phyloP scores from a whole-genome alignment of 1,140 invertebrate species.

The Daktulosphaira vitifoliae region DNA sequence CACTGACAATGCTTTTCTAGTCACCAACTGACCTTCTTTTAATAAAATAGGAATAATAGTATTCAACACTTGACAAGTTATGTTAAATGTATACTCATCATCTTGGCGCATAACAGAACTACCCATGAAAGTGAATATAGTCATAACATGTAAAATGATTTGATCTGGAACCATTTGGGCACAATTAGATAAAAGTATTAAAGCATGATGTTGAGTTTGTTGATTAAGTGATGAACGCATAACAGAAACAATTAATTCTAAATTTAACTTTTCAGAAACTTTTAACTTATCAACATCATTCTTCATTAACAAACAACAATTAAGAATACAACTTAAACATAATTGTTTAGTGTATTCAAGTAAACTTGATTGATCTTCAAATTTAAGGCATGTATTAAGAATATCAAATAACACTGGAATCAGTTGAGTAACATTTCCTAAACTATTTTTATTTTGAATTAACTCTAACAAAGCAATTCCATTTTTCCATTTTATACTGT shows the following conservation, averaged over 20 bases:
- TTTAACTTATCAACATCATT: conserved; percentile 44
- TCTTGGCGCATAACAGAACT: conserved; percentile 82
- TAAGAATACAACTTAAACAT: conserved; percentile 65
- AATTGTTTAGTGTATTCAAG: conserved; percentile 85
- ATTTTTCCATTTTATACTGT: conserved; percentile 61
- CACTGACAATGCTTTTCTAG: conserved; percentile 52
- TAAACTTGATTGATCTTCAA: conserved; percentile 66
- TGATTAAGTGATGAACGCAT: conserved; percentile 83
- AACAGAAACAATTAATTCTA: conserved; percentile 77
- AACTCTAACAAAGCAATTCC: conserved; percentile 72
- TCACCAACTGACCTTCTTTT: conserved; percentile 49
- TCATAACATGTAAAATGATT: conserved; percentile 84
- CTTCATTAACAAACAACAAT: conserved; percentile 51
- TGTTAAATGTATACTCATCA: conserved; percentile 87
- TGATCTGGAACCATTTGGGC: conserved; percentile 68
- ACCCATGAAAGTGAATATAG: conserved; percentile 93
- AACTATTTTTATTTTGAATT: conserved; percentile 71
- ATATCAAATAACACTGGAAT: conserved; percentile 69
- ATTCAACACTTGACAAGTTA: conserved; percentile 82
- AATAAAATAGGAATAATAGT: conserved; percentile 80
- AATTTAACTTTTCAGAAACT: conserved; percentile 55
- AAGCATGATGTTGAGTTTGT: conserved; percentile 85
- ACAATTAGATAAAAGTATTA: conserved; percentile 67
- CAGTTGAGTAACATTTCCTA: conserved; percentile 55
- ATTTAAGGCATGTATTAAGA: conserved; percentile 65